Evolutionary conservation across 1,140 invertebrate species (phyloP), one percentile per base, ranked within the genome.

Genomic region (Vollenhovia emeryi): DNA sequence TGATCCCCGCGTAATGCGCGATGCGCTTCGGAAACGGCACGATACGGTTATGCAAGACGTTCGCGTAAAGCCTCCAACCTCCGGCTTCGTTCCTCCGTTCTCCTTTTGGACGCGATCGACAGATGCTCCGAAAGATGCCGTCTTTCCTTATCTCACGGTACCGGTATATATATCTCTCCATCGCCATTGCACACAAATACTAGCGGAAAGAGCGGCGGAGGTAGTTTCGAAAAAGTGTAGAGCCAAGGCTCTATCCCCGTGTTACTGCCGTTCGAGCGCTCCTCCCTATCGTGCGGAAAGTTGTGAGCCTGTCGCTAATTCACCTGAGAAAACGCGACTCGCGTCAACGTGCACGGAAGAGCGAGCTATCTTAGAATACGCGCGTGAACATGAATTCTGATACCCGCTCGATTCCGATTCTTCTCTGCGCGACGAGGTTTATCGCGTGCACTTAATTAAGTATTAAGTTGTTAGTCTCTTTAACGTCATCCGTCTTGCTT

Each of bases 71-170:
- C 64, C 50, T 76, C 24, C 66, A 45, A 80, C 78, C 78, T 33
- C 50, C 78, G 64, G 50, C 36, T 80, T 80, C 78, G 78, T 80
- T 71, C 60, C 60, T 55, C 27, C 86, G 33, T 62, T 66, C 69
- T 75, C 43, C 79, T 80, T 68, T 87, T 87, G 52, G 45, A 71
- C 60, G 52, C 59, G 86, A 87, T 84, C 76, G 64, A 43, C 85
- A 84, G 86, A 84, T 76, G 62, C 48, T 87, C 64, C 64, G 60
- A 11, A 45, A 36, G 45, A 85, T 48, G 24, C 64, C 71, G n/a
- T 55, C 45, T 52, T 55, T 62, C 62, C 62, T 21, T 55, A 50
- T 50, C n/a, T 13, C 21, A n/a, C 21, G 60, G n/a, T 68, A 76
- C 62, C 27, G 27, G 60, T 48, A 60, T 66, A 24, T 66, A 24